A percentile compares a stretch with the other conserved stretches of the same genome.
These are phyloP conservation scores for Aptenodytes patagonicus DNA, from an alignment of 2,113 vertebrate species.

Conservation along the genomic window DNA sequence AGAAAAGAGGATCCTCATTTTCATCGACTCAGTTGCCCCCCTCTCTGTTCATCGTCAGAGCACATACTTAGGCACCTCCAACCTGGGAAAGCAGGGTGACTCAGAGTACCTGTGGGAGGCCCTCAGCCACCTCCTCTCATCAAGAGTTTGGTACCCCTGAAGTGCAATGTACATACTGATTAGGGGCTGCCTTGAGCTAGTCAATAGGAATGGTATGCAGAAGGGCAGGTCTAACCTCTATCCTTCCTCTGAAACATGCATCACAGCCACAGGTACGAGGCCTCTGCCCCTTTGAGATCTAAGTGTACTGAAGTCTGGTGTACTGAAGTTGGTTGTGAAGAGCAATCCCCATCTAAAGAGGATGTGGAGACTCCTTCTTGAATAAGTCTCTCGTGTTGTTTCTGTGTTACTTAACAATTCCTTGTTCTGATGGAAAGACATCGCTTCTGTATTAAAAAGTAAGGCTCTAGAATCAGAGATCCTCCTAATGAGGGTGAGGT, in stretches of 20 bases:
- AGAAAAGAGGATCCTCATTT: neutral
- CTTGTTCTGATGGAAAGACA: neutral
- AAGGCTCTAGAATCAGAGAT: neutral
- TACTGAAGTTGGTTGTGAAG: neutral
- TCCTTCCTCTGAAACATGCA: neutral
- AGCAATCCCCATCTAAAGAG: neutral
- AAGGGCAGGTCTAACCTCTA: neutral
- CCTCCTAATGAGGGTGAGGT: neutral
- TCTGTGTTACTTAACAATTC: neutral
- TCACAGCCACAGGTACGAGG: neutral
- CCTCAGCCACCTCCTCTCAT: neutral
- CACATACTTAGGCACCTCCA: neutral
- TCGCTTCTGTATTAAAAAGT: neutral
- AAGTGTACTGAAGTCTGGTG: neutral
- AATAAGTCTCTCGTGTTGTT: neutral
- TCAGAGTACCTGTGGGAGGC: neutral
- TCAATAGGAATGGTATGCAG: neutral
- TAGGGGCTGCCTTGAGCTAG: neutral
- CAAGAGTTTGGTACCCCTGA: neutral
- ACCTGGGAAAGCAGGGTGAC: neutral
- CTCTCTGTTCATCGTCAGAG: neutral
- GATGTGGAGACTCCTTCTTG: neutral
- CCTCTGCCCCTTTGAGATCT: neutral
- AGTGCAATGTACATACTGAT: neutral
- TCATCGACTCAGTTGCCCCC: neutral